These are phyloP conservation scores for Limonius californicus DNA, from an alignment of 1,140 invertebrate genomes.

Conservation along the genomic window DNA sequence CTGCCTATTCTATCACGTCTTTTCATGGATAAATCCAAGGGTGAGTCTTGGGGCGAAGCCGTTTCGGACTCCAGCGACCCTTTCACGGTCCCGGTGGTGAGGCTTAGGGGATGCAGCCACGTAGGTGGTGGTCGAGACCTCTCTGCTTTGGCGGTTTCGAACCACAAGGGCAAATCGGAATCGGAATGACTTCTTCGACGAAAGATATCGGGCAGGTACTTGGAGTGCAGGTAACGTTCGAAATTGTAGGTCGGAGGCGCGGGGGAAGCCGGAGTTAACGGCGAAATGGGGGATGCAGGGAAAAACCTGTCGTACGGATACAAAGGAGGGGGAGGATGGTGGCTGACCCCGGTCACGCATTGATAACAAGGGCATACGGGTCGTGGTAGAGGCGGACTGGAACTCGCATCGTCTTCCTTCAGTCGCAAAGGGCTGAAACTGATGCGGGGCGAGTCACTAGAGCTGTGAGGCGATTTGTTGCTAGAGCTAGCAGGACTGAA, in stretches of 20 bases:
- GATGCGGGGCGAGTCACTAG: conserved; percentile 55
- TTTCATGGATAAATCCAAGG: conserved; percentile 80
- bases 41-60: conserved; percentile 70
- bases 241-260: conserved; percentile 57
- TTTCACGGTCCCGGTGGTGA: conserved; percentile 42
- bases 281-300: conserved; percentile 57
- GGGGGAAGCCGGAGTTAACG: conserved; percentile 55
- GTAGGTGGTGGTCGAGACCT: conserved; percentile 25
- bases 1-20: conserved; percentile 39
- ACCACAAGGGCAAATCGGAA: conserved; percentile 60
- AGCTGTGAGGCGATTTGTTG: conserved; percentile 53
- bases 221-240: conserved; percentile 68
- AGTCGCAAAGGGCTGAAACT: conserved; percentile 57
- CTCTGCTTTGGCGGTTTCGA: conserved; percentile 48
- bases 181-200: conserved; percentile 70
- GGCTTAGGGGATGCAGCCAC: conserved; percentile 45
- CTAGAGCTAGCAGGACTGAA: conserved; percentile 55
- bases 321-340: conserved; percentile 47
- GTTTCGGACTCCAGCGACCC: conserved; percentile 40
- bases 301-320: conserved; percentile 57
- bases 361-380: conserved; percentile 51
- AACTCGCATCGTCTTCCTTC: conserved; percentile 50
- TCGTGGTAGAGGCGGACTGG: conserved; percentile 40
- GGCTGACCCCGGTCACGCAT: conserved; percentile 49
- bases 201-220: conserved; percentile 68